A percentile compares a stretch with the other conserved stretches of the same genome.
Conservation (phyloP, 2,113 vertebrate genomes). For the Eulemur rufifrons region DNA sequence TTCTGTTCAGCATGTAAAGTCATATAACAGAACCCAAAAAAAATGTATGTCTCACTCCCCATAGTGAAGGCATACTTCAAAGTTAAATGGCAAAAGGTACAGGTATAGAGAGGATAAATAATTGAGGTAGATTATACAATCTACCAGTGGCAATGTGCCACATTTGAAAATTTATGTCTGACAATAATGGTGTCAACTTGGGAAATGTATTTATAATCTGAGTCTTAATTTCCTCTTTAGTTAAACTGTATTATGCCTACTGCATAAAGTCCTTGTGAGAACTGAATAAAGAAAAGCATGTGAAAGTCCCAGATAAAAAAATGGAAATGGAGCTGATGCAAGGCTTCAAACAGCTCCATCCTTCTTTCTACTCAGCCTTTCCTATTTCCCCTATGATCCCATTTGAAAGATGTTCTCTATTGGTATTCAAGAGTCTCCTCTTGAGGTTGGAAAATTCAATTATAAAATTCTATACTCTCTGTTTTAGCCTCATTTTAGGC, state of each 20-base stretch:
- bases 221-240: constrained; percentile 1
- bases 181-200: not conserved
- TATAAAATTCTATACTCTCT: not conserved
- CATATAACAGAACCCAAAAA: not conserved
- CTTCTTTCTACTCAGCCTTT: not conserved
- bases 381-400: not conserved
- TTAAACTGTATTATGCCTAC: not conserved
- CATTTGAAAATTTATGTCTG: not conserved
- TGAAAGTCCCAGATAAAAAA: not conserved
- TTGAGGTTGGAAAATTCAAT: not conserved
- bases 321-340: not conserved
- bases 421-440: not conserved
- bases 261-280: not conserved
- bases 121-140: not conserved
- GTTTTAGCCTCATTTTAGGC: not conserved
- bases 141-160: not conserved
- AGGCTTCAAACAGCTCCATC: not conserved
- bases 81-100: not conserved
- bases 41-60: not conserved
- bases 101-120: not conserved
- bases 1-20: accelerated
- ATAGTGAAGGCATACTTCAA: not conserved
- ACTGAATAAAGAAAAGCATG: not conserved
- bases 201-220: not conserved
- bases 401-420: not conserved